phyloP scores from a whole-genome alignment of 2,888 invertebrate genomes.

The Andrena trimmerana region DNA sequence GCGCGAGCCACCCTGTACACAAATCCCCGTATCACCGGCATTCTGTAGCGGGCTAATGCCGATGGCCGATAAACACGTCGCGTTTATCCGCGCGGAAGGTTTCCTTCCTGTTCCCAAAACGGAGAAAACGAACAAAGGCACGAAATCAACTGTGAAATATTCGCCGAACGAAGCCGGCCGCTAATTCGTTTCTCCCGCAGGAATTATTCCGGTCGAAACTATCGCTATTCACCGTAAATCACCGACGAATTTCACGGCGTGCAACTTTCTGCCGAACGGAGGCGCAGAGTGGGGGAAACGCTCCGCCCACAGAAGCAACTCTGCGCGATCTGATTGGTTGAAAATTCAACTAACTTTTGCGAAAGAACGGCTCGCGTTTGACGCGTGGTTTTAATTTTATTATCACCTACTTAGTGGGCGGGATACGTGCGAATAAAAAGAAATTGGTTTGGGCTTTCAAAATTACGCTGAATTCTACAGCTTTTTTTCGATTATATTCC shows the following conservation, averaged over 20 bases:
- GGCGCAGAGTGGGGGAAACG: neutral
- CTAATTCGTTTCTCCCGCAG: conserved; percentile 22
- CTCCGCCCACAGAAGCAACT: neutral
- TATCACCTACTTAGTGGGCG: too few relatives aligned
- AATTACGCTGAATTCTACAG: neutral
- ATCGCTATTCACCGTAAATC: neutral
- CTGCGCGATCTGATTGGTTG: neutral
- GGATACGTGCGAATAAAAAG: neutral
- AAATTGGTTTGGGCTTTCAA: neutral
- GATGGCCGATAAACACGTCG: conserved; percentile 26
- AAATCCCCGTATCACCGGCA: neutral
- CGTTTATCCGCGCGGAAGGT: conserved; percentile 26
- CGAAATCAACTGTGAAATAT: conserved; percentile 11
- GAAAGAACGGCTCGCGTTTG: neutral
- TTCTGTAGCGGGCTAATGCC: conserved; percentile 16
- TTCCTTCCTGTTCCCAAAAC: neutral
- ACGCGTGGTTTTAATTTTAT: neutral
- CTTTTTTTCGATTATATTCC: neutral
- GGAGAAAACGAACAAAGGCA: conserved; percentile 10
- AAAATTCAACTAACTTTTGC: neutral
- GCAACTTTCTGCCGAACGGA: neutral
- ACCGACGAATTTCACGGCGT: neutral
- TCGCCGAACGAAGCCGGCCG: neutral
- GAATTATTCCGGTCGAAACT: neutral
- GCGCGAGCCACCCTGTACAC: neutral